Base-by-base conservation (phyloP, 2,113 vertebrate genomes). In the Tachuris rubrigastra region DNA sequence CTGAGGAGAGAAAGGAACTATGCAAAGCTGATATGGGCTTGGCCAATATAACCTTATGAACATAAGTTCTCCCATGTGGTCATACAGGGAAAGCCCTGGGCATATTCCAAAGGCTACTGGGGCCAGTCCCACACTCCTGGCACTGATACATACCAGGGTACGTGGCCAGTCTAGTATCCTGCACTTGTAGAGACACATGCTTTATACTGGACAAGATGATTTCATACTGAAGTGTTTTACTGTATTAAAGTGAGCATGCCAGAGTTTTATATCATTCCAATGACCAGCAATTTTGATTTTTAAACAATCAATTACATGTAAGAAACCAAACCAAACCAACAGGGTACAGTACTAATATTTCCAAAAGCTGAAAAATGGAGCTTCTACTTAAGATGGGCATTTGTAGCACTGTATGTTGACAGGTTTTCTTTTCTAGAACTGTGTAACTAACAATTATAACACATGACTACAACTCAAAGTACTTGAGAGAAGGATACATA, bases 271-370 rank as follows among this genome's bases (percentile, higher is more conserved):
- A 47, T 53, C 47, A 37, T 44, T 55, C 35, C 72, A 81, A 69
- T 7, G 77, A 28, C 10, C 17, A 77, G 23, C 17, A 82, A 72
- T 67, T 83, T 83, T 31, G 17, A 39, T 66, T 95, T 74, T 80
- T 88, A 85, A 96, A 47, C 87, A 77, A 92, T 50, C 50, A 30
- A 77, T 67, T 87, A 74, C 13, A 37, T 60, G 9, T 35, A 68
- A 68, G 56, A 96, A 65, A 91, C 23, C 55, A 97, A 87, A 88
- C 8, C 41, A 90, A 90, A 85, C 52, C 53, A 82, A 89, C 3
- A 75, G 58, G 56, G 84, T 44, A 33, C 23, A 85, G 85, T 21
- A 44, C 28, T 73, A 88, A 76, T 14, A 76, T 20, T 93, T 93
- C 47, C 88, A 68, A 93, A 82, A 52, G 58, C 19, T 76, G 53